Base-by-base conservation (phyloP, 2,888 invertebrate genomes). In the Unio delphinus region DNA sequence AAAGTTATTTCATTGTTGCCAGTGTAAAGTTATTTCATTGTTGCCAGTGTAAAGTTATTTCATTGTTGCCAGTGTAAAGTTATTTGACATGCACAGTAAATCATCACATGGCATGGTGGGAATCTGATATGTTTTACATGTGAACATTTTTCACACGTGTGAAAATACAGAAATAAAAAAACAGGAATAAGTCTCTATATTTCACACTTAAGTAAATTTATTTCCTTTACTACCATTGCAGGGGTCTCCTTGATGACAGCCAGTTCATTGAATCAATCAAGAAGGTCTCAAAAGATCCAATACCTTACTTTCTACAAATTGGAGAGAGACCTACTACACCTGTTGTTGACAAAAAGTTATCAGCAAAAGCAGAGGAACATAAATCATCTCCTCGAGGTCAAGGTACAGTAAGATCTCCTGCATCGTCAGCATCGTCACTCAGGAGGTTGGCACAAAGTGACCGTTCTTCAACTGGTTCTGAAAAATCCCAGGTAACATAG, bases 251-350 rank as follows among this genome's bases (percentile, higher is more conserved):
- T 64, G 89, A 89, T 72, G 90, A 90, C 75, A 74, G 81, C 3
- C 77, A 80, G 57, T 89, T 90, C 81, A 83, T 85, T 28, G 85
- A 86, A 34, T 80, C 86, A 1, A 80, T 87, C 54, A 74, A 79
- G 30, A 83, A 86, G 65, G 83, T 89, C 4, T 75, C 77, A 62
- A 80, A 84, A 20, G 90, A 89, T 64, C 81, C 84, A 5, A 80
- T 85, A n/a, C 89, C 90, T 0, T 88, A 87, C 76, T 89, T 87
- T 75, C 72, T 80, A 34, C 90, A 90, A 82, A 81, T 88, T 28
- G 74, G 82, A 3, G 76, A 80, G 18, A 70, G 76, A 34, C 70
- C 69, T 23, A 28, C 60, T 15, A 54, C 65, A 1, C 28, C 72
- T 4, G 58, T 26, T 15, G 55, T 55, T 54, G 26, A 28, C 20